Conservation (phyloP, 1,140 invertebrate genomes). For the Megalopta genalis region DNA sequence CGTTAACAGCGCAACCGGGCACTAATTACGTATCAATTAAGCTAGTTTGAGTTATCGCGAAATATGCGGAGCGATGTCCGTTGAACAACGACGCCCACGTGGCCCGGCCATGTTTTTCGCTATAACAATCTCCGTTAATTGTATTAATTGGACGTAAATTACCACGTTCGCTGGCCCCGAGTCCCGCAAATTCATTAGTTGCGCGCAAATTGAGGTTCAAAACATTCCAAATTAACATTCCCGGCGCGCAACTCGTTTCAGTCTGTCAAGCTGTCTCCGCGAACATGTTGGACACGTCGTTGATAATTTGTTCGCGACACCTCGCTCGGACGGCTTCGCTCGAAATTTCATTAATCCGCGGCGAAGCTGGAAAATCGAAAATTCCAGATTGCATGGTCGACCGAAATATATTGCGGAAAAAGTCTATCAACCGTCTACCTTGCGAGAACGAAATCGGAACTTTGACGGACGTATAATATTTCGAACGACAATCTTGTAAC, state of each 20-base stretch:
- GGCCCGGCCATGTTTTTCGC: background rate
- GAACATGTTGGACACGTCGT: background rate
- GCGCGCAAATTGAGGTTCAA: background rate
- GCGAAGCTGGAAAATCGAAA: background rate
- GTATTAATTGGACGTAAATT: conserved; percentile 16
- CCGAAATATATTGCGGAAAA: background rate
- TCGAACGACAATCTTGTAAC: no score
- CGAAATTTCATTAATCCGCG: background rate
- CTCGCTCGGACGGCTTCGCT: background rate
- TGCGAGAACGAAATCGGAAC: no score
- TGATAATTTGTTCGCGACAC: conserved; percentile 8
- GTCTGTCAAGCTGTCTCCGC: background rate
- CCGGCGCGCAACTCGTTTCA: conserved; percentile 7
- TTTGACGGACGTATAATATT: no score
- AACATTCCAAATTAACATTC: conserved; percentile 12
- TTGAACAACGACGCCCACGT: background rate
- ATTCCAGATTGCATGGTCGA: background rate
- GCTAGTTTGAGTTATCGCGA: background rate
- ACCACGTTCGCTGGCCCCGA: background rate
- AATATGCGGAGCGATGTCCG: background rate
- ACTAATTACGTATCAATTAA: conserved; percentile 4
- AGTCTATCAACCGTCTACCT: no score
- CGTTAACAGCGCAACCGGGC: background rate
- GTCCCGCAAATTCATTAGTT: conserved; percentile 1
- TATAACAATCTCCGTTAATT: conserved; percentile 6